Evolutionary conservation across 2,888 invertebrate genomes (phyloP).

Genomic region (Drosophila kanekoi): DNA sequence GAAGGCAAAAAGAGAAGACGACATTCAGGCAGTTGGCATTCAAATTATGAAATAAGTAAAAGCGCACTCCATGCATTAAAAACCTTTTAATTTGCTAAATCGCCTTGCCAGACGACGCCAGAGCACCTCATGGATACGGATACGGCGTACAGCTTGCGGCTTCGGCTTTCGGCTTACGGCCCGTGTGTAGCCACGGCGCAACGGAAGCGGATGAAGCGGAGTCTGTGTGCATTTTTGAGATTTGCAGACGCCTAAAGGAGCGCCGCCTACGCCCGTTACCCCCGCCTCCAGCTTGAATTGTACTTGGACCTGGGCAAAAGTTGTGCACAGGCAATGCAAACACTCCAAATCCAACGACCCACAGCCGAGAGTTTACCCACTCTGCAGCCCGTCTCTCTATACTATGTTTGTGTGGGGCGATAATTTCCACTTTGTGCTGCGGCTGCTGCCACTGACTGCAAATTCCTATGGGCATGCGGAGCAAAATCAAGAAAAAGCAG

Average conservation of each 20-base stretch:
- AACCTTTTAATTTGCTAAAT: constrained; percentile 85
- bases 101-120: constrained; percentile 83
- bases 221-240: constrained; percentile 80
- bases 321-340: constrained; percentile 72
- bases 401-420: constrained; percentile 60
- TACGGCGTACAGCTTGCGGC: constrained; percentile 18
- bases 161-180: constrained; percentile 14
- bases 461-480: constrained; percentile 57
- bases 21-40: constrained; percentile 59
- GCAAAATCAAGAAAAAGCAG: constrained; percentile 55
- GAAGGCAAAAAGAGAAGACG: constrained; percentile 49
- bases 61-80: constrained; percentile 84
- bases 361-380: constrained; percentile 20
- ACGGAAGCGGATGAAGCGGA: constrained; percentile 68
- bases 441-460: constrained; percentile 20
- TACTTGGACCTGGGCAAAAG: constrained; percentile 59
- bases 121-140: constrained; percentile 37
- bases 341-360: constrained; percentile 58
- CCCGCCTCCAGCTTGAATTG: constrained; percentile 18
- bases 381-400: background rate
- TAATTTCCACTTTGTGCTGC: constrained; percentile 72
- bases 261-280: constrained; percentile 49
- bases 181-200: constrained; percentile 37
- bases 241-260: constrained; percentile 78
- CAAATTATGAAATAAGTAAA: constrained; percentile 83